Percentiles rank a stretch among this genome's conserved stretches.
These are phyloP conservation scores for Saturnia pavonia DNA, from an alignment of 2,888 invertebrate genomes.

Conservation along the genomic window DNA sequence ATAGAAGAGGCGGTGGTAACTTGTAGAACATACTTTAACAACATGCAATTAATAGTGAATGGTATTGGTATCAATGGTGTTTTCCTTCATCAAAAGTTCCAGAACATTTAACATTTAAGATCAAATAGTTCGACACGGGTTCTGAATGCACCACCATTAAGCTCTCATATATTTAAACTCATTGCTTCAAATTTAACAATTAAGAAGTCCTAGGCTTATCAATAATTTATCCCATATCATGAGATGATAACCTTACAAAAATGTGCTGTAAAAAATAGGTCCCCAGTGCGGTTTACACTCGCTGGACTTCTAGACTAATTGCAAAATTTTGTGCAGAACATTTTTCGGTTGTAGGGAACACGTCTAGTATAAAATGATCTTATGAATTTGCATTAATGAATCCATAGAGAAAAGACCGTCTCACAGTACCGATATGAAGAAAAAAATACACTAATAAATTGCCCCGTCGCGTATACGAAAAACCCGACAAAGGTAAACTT, in stretches of 20 bases:
- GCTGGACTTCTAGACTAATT: background rate
- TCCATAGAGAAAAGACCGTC: background rate
- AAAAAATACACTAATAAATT: conserved; percentile 64
- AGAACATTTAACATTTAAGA: background rate
- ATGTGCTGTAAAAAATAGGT: background rate
- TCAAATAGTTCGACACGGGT: background rate
- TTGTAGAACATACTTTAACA: no score
- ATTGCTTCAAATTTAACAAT: background rate
- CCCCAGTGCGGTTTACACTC: background rate
- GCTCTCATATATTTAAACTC: no score
- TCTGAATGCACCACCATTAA: background rate
- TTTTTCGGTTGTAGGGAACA: no score
- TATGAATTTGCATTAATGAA: background rate
- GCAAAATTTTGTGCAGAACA: background rate
- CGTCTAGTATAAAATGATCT: no score
- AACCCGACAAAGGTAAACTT: conserved; percentile 65
- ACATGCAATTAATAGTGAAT: no score
- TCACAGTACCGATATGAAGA: conserved; percentile 40
- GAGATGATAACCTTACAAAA: background rate
- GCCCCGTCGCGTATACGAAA: conserved; percentile 49
- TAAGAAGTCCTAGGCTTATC: background rate
- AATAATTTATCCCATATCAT: background rate
- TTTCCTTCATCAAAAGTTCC: background rate
- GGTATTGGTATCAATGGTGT: no score
- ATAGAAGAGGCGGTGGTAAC: no score